Base-by-base conservation (phyloP, 2,113 vertebrate species). In the Brachyistius frenatus region DNA sequence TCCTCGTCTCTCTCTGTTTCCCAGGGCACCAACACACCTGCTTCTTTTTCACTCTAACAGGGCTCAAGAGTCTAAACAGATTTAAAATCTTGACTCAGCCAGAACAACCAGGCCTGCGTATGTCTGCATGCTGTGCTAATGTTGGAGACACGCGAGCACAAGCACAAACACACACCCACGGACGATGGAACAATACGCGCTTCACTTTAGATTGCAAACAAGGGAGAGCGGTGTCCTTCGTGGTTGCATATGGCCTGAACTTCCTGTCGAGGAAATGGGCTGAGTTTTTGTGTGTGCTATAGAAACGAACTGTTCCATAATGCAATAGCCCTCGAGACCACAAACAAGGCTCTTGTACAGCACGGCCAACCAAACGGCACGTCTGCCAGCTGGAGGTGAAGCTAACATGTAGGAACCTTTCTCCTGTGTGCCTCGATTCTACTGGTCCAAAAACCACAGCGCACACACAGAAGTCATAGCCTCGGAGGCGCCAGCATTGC, bases 191-290 rank as follows among this genome's bases (percentile, higher is more conserved):
- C 79, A 81, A 79, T 50, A 32, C n/a, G 36, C 1, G 55, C 81
- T 79, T 81, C 66, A 82, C 75, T 88, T 85, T 56, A 83, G 63
- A 86, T 46, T 4, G 9, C 73, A 84, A 82, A 80, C 78, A 72
- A 85, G 82, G 68, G 73, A 85, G 36, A 80, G 61, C n/a, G 46
- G 47, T 53, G 57, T 81, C 82, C 62, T 85, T 56, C 16, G 32
- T 57, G 71, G 67, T 47, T 85, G 76, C 76, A 66, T 68, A 75
- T 76, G 66, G 54, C 39, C 73, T 83, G 36, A 73, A 84, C 85
- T 84, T 88, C 87, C 88, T 81, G 81, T 66, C 8, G 16, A 73
- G 78, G 71, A 88, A 85, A 86, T 81, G 54, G 66, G 9, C 41
- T 56, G n/a, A 58, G 62, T 46, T 16, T 80, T 15, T 55, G 44